Base-by-base conservation (phyloP, 2,888 invertebrate genomes). In the Blastobasis lacticolella region DNA sequence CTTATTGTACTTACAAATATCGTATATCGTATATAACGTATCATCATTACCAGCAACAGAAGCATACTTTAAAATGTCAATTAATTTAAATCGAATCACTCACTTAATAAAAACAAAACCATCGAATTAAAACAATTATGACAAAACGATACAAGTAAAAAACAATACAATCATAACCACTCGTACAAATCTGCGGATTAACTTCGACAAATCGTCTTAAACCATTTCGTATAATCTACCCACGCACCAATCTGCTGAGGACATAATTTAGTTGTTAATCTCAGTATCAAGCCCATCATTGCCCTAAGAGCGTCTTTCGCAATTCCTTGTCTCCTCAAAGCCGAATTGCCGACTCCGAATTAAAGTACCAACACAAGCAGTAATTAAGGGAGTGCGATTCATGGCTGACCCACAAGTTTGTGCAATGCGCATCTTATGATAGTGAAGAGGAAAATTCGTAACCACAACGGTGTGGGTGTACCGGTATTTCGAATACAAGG, bases 381-480 rank as follows among this genome's bases (percentile, higher is more conserved):
- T 62, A 67, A 66, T 66, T 66, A 65, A 59, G 60, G 57, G 57
- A 56, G 54, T 50, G 55, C 50, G 65, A 65, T 63, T 59, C 66
- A 65, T 63, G 54, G 51, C 54, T 57, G 67, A 55, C 59, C 57
- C 46, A 57, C 58, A 45, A 47, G 38, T 41, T 53, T 48, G 48
- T 48, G 53, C 47, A 53, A 53, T 36, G 23, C 2, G 8, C 23
- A 3, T 23, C 48, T 53, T 48, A 41, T 46, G 46, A 46, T 50
- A 45, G 36, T 37, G 9, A n/a, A 7, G 42, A 49, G 43, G 47
- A 6, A 23, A 48, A 48, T 23, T 10, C 7, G 47, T 8, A 7
- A 40, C 23, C 23, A 3, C 23, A 23, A 23, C 3, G 23, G 23
- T 23, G 23, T 23, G 23, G 23, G 23, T 23, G 23, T 23, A 23